A percentile compares a stretch with the other conserved stretches of the same genome.
Evolutionary conservation across 2,113 vertebrate genomes (phyloP).

Genomic region (Apodemus speciosus): DNA sequence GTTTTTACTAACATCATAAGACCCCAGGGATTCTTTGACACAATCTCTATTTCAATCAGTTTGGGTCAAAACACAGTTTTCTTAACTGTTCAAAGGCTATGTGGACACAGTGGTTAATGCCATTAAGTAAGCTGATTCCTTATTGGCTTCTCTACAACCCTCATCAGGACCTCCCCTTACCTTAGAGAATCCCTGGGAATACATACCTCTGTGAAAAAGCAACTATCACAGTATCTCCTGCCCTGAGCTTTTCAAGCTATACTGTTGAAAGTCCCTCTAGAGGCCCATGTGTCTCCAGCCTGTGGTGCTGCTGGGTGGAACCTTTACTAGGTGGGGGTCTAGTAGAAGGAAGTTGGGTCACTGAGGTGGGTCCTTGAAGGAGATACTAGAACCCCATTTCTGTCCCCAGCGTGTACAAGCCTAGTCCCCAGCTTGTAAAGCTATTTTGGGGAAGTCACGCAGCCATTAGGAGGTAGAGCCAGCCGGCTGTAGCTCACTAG

Average conservation of each 20-base stretch:
- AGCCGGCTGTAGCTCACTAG: neutral
- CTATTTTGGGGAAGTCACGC: neutral
- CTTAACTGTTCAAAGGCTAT: conserved; percentile 21
- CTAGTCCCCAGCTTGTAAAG: neutral
- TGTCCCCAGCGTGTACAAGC: neutral
- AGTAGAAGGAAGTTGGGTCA: neutral
- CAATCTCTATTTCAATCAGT: conserved; percentile 28
- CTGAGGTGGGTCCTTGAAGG: neutral
- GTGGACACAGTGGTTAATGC: neutral
- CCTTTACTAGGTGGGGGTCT: neutral
- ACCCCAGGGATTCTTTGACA: neutral
- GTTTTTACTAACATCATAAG: neutral
- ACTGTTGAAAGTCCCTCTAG: neutral
- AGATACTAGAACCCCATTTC: too few relatives aligned
- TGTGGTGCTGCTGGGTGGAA: neutral
- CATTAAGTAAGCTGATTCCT: neutral
- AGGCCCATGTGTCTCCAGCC: neutral
- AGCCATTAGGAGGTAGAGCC: neutral
- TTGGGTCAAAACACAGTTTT: conserved; percentile 34
- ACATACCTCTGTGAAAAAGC: neutral
- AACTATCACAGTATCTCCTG: neutral
- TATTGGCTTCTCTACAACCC: neutral
- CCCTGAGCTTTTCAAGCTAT: neutral
- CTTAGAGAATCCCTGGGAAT: neutral
- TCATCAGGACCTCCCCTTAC: neutral